Evolutionary conservation across 2,888 invertebrate genomes (phyloP).

Genomic region (Cosmia pyralina): DNA sequence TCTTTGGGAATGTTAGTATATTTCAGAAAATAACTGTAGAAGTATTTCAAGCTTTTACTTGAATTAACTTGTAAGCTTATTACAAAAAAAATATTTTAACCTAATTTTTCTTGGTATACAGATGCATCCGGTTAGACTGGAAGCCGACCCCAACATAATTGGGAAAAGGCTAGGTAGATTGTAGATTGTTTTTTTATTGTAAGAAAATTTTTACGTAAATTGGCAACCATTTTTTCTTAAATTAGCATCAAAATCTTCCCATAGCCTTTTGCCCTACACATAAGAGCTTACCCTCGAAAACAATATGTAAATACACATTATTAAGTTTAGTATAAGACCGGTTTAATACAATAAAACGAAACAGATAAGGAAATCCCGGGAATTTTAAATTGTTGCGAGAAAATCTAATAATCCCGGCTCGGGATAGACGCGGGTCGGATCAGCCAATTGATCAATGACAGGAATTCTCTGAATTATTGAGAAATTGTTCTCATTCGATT

Average conservation of each 20-base stretch:
- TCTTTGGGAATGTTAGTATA: background rate
- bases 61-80: background rate
- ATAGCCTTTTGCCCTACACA: slow-evolving; percentile 1
- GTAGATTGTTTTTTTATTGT: too few species aligned
- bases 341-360: slow-evolving; percentile 65
- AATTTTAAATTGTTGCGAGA: slow-evolving; percentile 73
- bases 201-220: background rate
- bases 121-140: too few species aligned
- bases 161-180: too few species aligned
- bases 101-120: too few species aligned
- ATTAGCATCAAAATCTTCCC: slow-evolving; percentile 19
- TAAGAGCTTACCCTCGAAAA: slow-evolving; percentile 39
- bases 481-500: slow-evolving; percentile 71
- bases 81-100: too few species aligned
- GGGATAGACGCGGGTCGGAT: slow-evolving; percentile 68
- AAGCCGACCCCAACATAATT: too few species aligned
- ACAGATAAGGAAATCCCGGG: slow-evolving; percentile 65
- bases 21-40: background rate
- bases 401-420: slow-evolving; percentile 78
- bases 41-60: background rate
- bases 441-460: slow-evolving; percentile 80
- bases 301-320: slow-evolving; percentile 58
- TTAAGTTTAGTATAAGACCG: slow-evolving; percentile 50
- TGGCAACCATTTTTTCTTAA: slow-evolving; percentile 13
- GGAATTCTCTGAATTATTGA: slow-evolving; percentile 74